A percentile compares a stretch with the other conserved stretches of the same genome.
Conservation (phyloP, 2,888 invertebrate genomes). For the Caenorhabditis becei region DNA sequence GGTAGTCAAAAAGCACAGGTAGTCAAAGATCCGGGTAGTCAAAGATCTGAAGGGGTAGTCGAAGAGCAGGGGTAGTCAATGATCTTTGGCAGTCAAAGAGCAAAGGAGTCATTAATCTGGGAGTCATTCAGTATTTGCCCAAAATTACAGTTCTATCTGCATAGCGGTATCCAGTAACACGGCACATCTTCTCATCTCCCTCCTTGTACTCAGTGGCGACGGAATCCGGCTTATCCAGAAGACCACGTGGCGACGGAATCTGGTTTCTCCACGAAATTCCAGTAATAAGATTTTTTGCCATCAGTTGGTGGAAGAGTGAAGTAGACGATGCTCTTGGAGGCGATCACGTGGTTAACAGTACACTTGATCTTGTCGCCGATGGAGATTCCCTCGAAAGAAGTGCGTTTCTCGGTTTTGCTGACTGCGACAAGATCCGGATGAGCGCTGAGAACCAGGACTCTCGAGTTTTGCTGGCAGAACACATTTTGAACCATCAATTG, state of each 20-base stretch:
- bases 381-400: constrained; percentile 63
- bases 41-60: too few species aligned
- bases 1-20: too few species aligned
- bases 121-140: too few species aligned
- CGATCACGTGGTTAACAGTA: constrained; percentile 67
- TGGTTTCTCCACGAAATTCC: constrained; percentile 61
- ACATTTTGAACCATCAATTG: constrained; percentile 87
- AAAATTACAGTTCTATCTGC: constrained; percentile 73
- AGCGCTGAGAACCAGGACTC: constrained; percentile 76
- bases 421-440: constrained; percentile 80
- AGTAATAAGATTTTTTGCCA: constrained; percentile 65
- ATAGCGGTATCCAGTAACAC: constrained; percentile 72
- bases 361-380: constrained; percentile 72
- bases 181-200: constrained; percentile 72
- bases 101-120: too few species aligned
- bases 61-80: too few species aligned
- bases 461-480: constrained; percentile 75
- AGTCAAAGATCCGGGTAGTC: too few species aligned
- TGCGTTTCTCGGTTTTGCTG: constrained; percentile 74
- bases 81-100: too few species aligned
- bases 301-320: constrained; percentile 66
- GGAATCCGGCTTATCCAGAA: too few species aligned
- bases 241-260: constrained; percentile 55
- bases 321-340: constrained; percentile 66
- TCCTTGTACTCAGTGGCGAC: constrained; percentile 61